phyloP scores from a whole-genome alignment of 2,888 invertebrate genomes.

The Drosophila nr. medialis region DNA sequence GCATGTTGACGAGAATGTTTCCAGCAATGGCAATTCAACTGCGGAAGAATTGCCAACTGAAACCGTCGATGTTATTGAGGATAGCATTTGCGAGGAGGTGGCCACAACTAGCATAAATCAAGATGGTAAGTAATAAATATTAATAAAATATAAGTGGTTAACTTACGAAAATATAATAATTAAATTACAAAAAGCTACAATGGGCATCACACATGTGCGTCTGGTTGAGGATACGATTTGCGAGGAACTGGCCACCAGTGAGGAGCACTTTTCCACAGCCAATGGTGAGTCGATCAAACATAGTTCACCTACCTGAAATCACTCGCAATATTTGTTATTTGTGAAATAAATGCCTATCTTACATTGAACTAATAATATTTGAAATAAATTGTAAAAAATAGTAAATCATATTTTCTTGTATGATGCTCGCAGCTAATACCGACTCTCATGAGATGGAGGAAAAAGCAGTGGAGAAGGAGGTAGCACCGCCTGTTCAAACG shows the following conservation, averaged over 20 bases:
- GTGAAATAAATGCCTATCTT: not conserved
- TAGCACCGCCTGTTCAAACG: conserved; percentile 19
- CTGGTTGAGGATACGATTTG: conserved; percentile 45
- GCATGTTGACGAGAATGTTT: not conserved
- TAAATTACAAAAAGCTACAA: conserved; percentile 2
- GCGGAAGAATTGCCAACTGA: not conserved
- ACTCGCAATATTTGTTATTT: not conserved
- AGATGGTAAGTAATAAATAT: conserved; percentile 32
- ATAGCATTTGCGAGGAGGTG: conserved; percentile 59
- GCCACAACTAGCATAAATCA: conserved; percentile 6
- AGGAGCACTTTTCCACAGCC: not conserved
- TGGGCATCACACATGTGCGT: not conserved
- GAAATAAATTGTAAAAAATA: not conserved
- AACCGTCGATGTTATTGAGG: conserved; percentile 42
- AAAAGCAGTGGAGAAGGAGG: not conserved
- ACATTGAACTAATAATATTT: not conserved
- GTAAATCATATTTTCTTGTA: not conserved
- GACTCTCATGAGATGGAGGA: not conserved
- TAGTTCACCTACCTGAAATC: not conserved
- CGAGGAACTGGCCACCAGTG: conserved; percentile 32
- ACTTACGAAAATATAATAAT: not conserved
- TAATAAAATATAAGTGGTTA: not conserved
- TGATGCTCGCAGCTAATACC: not conserved
- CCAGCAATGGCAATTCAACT: not conserved
- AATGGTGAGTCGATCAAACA: conserved; percentile 23